Base-by-base conservation (phyloP, 2,888 invertebrate genomes). In the Tortricodes alternella region DNA sequence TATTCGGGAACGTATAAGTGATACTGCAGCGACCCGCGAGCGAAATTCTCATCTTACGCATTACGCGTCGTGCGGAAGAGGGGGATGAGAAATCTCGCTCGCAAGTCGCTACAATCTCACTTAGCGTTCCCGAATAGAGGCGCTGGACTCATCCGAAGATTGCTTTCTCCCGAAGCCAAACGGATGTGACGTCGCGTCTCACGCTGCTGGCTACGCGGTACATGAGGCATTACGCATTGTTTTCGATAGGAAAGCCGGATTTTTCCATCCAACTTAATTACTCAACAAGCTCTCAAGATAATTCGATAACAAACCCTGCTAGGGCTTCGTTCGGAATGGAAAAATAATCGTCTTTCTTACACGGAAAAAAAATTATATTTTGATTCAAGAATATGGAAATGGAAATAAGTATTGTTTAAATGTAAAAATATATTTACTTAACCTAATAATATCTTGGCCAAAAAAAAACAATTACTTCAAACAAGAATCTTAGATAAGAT, bases 161-260 rank as follows among this genome's bases (percentile, higher is more conserved):
- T 56, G 66, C 71, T 72, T 72, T 71, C 72, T 65, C 67, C 63
- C 62, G 48, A 56, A 66, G 62, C 19, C 50, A 8, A 18, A 56
- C 64, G 68, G 66, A 68, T 59, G 59, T 68, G 65, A 63, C 63
- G 67, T 65, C 63, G 67, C 46, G 49, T 35, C 24, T 51, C 57
- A 62, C 58, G 57, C 61, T 53, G 53, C 32, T 57, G 52, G 56
- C 59, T 55, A 48, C 48, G 44, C 58, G 60, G 53, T 37, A 49
- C 55, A 35, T 55, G 43, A 43, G 41, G 29, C 49, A 43, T 43
- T 50, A 32, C 44, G 29, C 48, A 56, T 56, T 56, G 56, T 56
- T 44, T 44, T 43, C 50, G 7, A 50, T 49, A 50, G 37, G 32
- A 56, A 56, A 56, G 56, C 55, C 48, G 48, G 48, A 55, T 43